Evolutionary conservation across 2,113 vertebrate genomes (phyloP), one percentile per base, ranked within the genome.

Genomic region (Gymnocephalus cernua): DNA sequence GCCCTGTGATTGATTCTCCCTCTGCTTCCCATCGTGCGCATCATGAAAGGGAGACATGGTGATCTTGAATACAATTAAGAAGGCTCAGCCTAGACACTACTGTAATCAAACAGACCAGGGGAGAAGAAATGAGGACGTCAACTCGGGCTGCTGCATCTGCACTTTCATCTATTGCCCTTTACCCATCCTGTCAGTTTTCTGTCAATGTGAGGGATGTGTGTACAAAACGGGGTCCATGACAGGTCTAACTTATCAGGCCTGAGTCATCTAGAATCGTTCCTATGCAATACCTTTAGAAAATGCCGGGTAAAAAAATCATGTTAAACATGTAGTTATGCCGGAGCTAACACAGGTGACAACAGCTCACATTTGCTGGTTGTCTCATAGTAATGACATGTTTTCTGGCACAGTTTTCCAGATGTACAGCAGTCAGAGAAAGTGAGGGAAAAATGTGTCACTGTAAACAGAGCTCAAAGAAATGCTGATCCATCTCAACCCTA

Each of bases 11-110:
- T 88, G 86, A 93, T 87, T 88, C 79, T 77, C 58, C 66, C 79
- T 83, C 51, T 72, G 80, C 86, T 90, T 80, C 74, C 65, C 81
- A 29, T 23, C 59, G 53, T 67, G 76, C 25, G 51, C 79, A 90
- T 88, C 89, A 93, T 91, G 89, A 89, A 88, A 89, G 80, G 66
- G 77, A 89, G 83, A 87, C 86, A 54, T 66, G 82, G 87, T 78
- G 71, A 89, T 88, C 80, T 86, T 86, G 91, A 89, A 90, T 90
- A 88, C 88, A 90, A 89, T 89, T 93, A 89, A 80, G 83, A 69
- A 88, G 77, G 58, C 86, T 79, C 84, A 79, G 90, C 74, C 80
- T 82, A 86, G 89, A 91, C 88, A 74, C 74, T 61, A 44, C 84
- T 83, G 88, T 89, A 91, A 93, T 94, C 89, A 91, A 93, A 91